Evolutionary conservation across 2,888 invertebrate species (phyloP), one percentile per base, ranked within the genome.

Genomic region (Drosophila mettleri): DNA sequence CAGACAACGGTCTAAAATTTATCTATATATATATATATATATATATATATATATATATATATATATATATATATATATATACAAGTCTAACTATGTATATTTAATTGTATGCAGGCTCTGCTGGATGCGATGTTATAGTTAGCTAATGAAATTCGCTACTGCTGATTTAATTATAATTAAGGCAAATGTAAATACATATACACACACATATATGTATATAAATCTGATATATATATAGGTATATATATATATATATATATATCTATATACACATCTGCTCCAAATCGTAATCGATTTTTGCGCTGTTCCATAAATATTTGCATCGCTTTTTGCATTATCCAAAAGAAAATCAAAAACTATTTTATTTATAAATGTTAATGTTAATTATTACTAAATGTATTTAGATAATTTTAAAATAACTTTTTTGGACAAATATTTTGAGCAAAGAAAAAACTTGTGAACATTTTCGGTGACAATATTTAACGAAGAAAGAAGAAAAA

Each of bases 1-100:
- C 97, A 97, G 92, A 94, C 95, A 64, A 96, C 96, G n/a, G 94
- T 96, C 75, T 95, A 93, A 39, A 24, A 18, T 12, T n/a, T 16
- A 10, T 61, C 54, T 51, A 24, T 54, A 31, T 20, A 55, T 14
- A 18, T 33, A 33, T 51, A 29, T 20, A 46, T n/a, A 20, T 22
- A 31, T 31, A 33, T 54, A 22, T 36, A 22, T 52, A n/a, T n/a
- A n/a, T n/a, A n/a, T n/a, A n/a, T n/a, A n/a, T 27, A 31, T 27
- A 59, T 31, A 27, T 39, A 20, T 20, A n/a, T 18, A 54, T 16
- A 45, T n/a, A 20, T 24, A 43, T 55, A 24, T 20, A 16, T 54
- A 57, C 31, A 27, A 3, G 8, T 31, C 8, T 33, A 33, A 18
- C 12, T n/a, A 18, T 34, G 2, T 39, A 14, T 43, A 43, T 45